phyloP scores from a whole-genome alignment of 2,888 invertebrate genomes.

The Sabatieria punctata region DNA sequence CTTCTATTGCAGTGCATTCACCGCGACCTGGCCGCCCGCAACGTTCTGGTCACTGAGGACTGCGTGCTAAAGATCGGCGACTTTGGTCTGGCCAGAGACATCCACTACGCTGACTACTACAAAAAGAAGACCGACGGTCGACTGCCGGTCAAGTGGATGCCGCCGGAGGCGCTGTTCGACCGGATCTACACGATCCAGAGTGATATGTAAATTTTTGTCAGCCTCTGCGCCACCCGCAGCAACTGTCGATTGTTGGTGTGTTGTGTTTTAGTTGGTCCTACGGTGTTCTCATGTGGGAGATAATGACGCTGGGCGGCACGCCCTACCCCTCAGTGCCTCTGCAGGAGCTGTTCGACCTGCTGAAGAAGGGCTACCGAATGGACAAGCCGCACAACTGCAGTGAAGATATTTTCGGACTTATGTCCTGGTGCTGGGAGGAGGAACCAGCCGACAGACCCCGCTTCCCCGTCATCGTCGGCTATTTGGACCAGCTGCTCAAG shows the following conservation, averaged over 20 bases:
- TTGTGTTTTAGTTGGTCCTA: slow-evolving; percentile 62
- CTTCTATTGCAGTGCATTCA: slow-evolving; percentile 61
- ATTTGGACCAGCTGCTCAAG: slow-evolving; percentile 69
- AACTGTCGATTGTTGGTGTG: slow-evolving; percentile 89
- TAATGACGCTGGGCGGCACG: slow-evolving; percentile 91
- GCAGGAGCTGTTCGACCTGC: slow-evolving; percentile 72
- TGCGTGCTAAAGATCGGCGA: slow-evolving; percentile 92
- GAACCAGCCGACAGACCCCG: slow-evolving; percentile 70
- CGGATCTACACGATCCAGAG: slow-evolving; percentile 59
- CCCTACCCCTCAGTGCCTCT: slow-evolving; percentile 91
- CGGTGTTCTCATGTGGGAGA: slow-evolving; percentile 90
- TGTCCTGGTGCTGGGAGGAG: slow-evolving; percentile 94
- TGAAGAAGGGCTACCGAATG: slow-evolving; percentile 82
- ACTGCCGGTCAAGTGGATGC: slow-evolving; percentile 98
- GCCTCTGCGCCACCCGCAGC: slow-evolving; percentile 62
- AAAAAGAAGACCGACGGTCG: slow-evolving; percentile 90
- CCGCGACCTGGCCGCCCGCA: slow-evolving; percentile 87
- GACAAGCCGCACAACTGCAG: slow-evolving; percentile 85
- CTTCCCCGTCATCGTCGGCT: slow-evolving; percentile 70
- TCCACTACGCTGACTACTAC: slow-evolving; percentile 56
- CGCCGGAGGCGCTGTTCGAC: slow-evolving; percentile 87
- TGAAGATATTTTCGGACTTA: slow-evolving; percentile 76
- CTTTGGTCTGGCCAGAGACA: slow-evolving; percentile 87
- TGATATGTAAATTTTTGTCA: slow-evolving; percentile 52
- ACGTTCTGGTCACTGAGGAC: slow-evolving; percentile 83